Percentiles rank a stretch among this genome's conserved stretches.
Conservation (phyloP, 2,113 vertebrate species). For the Psittacula cyanocephala region DNA sequence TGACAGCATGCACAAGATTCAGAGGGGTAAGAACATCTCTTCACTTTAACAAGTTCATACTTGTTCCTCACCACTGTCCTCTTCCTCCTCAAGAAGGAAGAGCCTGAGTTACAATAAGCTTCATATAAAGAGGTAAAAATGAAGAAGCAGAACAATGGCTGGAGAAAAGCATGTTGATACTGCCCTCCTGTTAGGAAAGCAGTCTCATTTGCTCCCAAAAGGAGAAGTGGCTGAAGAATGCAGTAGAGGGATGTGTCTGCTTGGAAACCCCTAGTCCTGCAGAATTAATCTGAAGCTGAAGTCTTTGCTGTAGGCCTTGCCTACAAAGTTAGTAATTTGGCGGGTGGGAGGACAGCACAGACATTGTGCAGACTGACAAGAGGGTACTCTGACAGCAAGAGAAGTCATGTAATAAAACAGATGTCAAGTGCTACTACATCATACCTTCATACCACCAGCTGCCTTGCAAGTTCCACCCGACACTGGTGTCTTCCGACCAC, state of each 20-base stretch:
- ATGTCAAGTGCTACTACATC: neutral
- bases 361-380: accelerated
- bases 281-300: neutral
- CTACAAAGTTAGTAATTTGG: neutral
- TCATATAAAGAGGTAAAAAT: neutral
- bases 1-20: neutral
- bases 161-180: neutral
- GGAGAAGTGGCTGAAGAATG: neutral
- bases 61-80: neutral
- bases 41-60: neutral
- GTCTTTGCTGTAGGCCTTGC: neutral
- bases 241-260: neutral
- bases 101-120: neutral
- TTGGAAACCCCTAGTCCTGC: neutral
- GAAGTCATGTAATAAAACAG: neutral
- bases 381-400: neutral
- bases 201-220: neutral
- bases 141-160: neutral
- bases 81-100: neutral
- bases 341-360: neutral
- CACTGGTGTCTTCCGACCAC: neutral
- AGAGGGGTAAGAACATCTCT: neutral
- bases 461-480: neutral
- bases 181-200: neutral
- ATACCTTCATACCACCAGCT: neutral